A percentile compares a stretch with the other conserved stretches of the same genome.
Evolutionary conservation across 2,797 vertebrate species (phyloP).

Genomic region (Gallirallus australis): DNA sequence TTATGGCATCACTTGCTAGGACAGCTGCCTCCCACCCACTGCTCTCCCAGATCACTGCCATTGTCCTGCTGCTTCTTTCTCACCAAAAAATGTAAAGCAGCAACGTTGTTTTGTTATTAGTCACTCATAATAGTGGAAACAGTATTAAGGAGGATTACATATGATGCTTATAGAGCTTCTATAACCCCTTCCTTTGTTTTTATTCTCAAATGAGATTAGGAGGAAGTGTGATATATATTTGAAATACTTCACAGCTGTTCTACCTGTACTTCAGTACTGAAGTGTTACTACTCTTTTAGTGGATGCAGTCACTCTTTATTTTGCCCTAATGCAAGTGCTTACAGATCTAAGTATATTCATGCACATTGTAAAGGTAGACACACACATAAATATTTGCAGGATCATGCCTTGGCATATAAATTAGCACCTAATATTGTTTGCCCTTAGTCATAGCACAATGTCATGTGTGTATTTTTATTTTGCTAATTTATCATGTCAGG

Average conservation of each 20-base stretch:
- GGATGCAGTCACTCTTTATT: not conserved
- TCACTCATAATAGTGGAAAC: not conserved
- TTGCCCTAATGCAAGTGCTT: not conserved
- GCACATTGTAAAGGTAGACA: not conserved
- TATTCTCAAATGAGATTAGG: not conserved
- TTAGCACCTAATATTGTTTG: not conserved
- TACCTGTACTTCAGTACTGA: not conserved
- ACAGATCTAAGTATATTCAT: not conserved
- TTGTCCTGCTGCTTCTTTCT: not conserved
- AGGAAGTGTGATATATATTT: not conserved
- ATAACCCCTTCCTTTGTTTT: not conserved
- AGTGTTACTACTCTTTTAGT: not conserved
- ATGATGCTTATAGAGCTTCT: not conserved
- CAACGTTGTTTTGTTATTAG: not conserved
- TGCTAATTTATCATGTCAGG: not conserved
- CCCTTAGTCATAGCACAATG: not conserved
- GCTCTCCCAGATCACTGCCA: not conserved
- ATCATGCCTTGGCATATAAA: constrained; percentile 4
- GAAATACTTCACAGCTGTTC: not conserved
- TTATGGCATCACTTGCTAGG: not conserved
- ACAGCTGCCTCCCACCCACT: not conserved
- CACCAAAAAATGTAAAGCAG: not conserved
- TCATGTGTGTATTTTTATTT: not conserved
- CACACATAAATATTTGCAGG: not conserved
- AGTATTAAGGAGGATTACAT: not conserved